phyloP scores from a whole-genome alignment of 2,797 vertebrate species.

The Anas bernieri region DNA sequence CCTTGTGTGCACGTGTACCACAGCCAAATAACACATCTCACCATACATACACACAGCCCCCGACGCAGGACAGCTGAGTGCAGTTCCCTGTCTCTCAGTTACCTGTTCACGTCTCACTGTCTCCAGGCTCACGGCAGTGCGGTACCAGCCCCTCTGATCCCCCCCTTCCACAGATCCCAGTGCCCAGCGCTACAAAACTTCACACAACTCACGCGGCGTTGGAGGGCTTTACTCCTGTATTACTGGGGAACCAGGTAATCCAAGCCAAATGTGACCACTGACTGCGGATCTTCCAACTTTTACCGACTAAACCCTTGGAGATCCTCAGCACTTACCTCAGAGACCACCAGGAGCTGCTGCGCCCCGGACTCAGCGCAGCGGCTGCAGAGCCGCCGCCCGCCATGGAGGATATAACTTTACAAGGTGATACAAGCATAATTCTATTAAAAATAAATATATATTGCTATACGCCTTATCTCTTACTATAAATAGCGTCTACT shows the following conservation, averaged over 20 bases:
- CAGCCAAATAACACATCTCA: background rate
- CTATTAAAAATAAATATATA: background rate
- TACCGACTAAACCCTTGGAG: background rate
- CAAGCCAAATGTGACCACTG: background rate
- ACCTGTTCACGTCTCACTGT: background rate
- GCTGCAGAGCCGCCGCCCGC: background rate
- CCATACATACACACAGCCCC: fast-evolving
- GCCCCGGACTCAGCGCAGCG: background rate
- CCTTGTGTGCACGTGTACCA: fast-evolving
- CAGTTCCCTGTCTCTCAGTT: background rate
- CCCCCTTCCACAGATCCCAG: background rate
- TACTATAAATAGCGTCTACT: no score
- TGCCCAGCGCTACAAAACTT: background rate
- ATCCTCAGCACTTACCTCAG: background rate
- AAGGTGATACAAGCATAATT: fast-evolving
- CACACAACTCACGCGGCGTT: background rate
- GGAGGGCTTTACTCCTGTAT: background rate
- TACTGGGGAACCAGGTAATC: background rate
- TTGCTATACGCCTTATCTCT: no score
- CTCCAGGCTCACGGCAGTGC: background rate
- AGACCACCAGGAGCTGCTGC: background rate
- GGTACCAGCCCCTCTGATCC: background rate
- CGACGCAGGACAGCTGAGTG: background rate
- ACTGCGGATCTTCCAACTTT: background rate
- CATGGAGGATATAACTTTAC: no score